A percentile compares a stretch with the other conserved stretches of the same genome.
phyloP scores from a whole-genome alignment of 2,797 vertebrate species.

The Ptychobarbus kaznakovi region DNA sequence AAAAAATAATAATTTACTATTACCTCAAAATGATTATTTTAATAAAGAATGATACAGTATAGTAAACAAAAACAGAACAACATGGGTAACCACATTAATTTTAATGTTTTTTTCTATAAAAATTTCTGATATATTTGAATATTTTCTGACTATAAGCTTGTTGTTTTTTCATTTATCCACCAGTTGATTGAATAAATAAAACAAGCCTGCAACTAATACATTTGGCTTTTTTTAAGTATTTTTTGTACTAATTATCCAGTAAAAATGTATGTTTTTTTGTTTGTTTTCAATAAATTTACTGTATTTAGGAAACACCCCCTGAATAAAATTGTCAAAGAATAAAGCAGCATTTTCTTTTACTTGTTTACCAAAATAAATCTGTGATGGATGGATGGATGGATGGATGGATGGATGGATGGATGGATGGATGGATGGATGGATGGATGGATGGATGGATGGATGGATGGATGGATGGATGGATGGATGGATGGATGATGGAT shows the following conservation, averaged over 20 bases:
- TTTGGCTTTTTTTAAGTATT: too few species aligned
- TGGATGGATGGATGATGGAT: accelerated
- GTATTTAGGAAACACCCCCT: not conserved
- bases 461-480: too few species aligned
- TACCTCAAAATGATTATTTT: not conserved
- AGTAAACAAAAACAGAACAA: not conserved
- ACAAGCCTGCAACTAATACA: not conserved
- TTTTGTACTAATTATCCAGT: not conserved
- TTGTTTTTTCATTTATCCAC: not conserved
- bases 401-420: not conserved
- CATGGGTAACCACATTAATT: not conserved
- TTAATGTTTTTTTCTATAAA: not conserved
- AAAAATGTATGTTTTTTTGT: not conserved
- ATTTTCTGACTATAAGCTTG: not conserved
- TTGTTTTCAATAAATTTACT: not conserved
- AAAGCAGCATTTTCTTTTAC: not conserved
- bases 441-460: accelerated
- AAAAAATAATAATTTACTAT: not conserved
- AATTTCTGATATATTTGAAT: not conserved
- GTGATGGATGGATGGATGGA: too few species aligned
- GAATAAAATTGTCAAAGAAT: not conserved
- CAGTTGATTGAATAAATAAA: not conserved
- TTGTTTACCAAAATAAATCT: not conserved
- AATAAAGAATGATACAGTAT: not conserved
- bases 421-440: accelerated